phyloP scores from a whole-genome alignment of 2,113 vertebrate genomes.

The Phrynocephalus versicolor region DNA sequence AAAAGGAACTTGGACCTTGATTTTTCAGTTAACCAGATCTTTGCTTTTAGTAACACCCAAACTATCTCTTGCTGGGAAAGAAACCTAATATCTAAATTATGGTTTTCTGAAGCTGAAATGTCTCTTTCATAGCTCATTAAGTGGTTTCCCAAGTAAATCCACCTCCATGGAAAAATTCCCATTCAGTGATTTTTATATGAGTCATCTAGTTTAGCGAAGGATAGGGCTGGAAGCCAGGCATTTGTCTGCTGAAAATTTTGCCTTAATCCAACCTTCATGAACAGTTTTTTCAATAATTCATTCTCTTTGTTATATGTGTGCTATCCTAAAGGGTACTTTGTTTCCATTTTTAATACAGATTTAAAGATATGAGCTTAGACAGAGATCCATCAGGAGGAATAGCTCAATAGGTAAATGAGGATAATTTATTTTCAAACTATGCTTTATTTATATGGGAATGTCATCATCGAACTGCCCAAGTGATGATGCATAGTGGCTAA shows the following conservation, averaged over 20 bases:
- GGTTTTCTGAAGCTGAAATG: conserved; percentile 68
- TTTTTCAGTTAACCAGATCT: conserved; percentile 58
- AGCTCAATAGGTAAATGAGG: neutral
- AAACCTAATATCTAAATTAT: conserved; percentile 74
- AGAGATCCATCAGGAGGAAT: neutral
- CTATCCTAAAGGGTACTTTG: neutral
- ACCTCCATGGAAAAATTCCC: conserved; percentile 59
- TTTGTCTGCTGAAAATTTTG: conserved; percentile 45
- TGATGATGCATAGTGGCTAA: too few relatives aligned
- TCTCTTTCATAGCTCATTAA: conserved; percentile 76
- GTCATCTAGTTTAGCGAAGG: conserved; percentile 68
- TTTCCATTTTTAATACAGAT: neutral
- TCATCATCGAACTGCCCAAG: too few relatives aligned
- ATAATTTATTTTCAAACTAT: too few relatives aligned
- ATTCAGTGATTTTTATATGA: conserved; percentile 71
- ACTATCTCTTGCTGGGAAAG: conserved; percentile 65
- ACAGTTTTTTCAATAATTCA: conserved; percentile 61
- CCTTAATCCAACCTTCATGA: conserved; percentile 46
- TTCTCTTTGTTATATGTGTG: conserved; percentile 25
- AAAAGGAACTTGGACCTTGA: too few relatives aligned
- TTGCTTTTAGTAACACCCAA: conserved; percentile 40
- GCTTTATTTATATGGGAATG: too few relatives aligned
- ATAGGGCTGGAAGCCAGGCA: conserved; percentile 43
- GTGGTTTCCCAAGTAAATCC: conserved; percentile 71
- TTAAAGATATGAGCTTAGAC: neutral